phyloP scores from a whole-genome alignment of 2,888 invertebrate genomes.

The Arenicola marina region DNA sequence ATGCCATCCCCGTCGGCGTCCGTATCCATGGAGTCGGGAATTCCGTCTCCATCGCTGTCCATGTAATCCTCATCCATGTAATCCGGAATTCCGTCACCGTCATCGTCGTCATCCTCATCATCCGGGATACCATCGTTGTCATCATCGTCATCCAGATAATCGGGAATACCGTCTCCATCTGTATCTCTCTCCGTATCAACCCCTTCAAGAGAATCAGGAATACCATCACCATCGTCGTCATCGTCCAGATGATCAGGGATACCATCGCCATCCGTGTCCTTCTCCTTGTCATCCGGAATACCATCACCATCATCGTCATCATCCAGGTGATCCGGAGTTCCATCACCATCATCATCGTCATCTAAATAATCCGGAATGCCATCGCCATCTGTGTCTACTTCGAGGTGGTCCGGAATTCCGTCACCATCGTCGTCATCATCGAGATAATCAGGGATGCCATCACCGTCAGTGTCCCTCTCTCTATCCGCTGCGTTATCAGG shows the following conservation, averaged over 20 bases:
- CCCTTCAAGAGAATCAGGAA: slow-evolving; percentile 39
- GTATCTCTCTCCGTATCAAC: slow-evolving; percentile 41
- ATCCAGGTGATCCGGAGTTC: slow-evolving; percentile 37
- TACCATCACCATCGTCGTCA: slow-evolving; percentile 46
- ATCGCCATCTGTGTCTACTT: slow-evolving; percentile 46
- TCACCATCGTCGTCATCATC: slow-evolving; percentile 39
- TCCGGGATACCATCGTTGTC: no score
- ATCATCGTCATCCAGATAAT: no score
- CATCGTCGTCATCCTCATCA: no score
- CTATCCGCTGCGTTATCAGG: slow-evolving; percentile 39
- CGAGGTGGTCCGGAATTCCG: slow-evolving; percentile 44
- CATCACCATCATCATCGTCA: slow-evolving; percentile 36
- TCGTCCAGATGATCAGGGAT: slow-evolving; percentile 23
- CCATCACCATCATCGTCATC: slow-evolving; percentile 39
- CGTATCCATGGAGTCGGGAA: slow-evolving; percentile 45
- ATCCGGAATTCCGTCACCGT: slow-evolving; percentile 36
- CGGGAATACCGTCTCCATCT: no score
- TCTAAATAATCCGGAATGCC: slow-evolving; percentile 46
- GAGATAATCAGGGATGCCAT: slow-evolving; percentile 29
- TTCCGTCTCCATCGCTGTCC: slow-evolving; percentile 50
- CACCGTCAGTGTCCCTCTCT: slow-evolving; percentile 37
- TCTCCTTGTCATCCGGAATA: slow-evolving; percentile 25
- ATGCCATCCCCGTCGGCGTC: slow-evolving; percentile 41
- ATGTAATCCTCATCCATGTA: slow-evolving; percentile 22
- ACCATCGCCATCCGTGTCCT: slow-evolving; percentile 24